Base-by-base conservation (phyloP, 2,888 invertebrate species). In the Agrochola macilenta region DNA sequence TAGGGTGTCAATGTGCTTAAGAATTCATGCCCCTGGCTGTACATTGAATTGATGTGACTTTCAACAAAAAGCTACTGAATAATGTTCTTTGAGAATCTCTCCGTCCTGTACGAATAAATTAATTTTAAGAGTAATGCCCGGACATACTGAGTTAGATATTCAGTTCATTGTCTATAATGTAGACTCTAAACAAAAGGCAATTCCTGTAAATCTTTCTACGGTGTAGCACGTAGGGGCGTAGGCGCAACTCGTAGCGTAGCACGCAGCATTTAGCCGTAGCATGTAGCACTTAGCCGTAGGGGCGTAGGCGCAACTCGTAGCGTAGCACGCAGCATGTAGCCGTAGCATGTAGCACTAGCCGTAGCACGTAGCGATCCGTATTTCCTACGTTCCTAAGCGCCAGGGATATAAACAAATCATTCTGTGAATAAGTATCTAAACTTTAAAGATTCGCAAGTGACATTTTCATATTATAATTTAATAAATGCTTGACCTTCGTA, bases 141-240 rank as follows among this genome's bases (percentile, higher is more conserved):
- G 11, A 35, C 5, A 14, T 52, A 68, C 14, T 23, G 30, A 68
- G 63, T 23, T 26, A 12, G 11, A n/a, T 57, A 57, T 12, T n/a
- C 57, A 57, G 57, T n/a, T n/a, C 11, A 57, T n/a, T 57, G 57
- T 26, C 58, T 26, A 12, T 26, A 39, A 20, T 57, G 26, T 39
- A 11, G 46, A 30, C 17, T 23, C 2, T 11, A 2, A 35, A 17
- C 39, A 52, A 39, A 61, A 23, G 9, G 4, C 23, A 9, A 20
- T 64, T 26, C 49, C 11, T 11, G 23, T 57, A n/a, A 57, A n/a
- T n/a, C n/a, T 57, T 57, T n/a, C 30, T 35, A 52, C n/a, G 35
- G 30, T 68, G 78, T 66, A 77, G 65, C 49, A 65, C n/a, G 52
- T 39, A 20, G 43, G 20, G 20, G 23, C 61, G 63, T 75, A 64